Conservation (phyloP, 2,888 invertebrate species). For the Crepidodera aurea region DNA sequence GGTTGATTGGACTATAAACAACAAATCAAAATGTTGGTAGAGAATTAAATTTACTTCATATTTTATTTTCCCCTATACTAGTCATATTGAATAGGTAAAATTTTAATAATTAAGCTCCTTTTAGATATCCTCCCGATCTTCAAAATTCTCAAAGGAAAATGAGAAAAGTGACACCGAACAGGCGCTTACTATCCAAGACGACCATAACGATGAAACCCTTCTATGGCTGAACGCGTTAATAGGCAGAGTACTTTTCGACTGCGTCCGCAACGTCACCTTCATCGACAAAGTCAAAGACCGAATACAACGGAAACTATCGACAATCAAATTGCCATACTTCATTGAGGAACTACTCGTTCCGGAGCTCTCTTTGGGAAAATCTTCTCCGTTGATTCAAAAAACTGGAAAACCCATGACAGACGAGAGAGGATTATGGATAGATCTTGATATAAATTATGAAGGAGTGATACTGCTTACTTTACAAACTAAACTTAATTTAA, state of each 20-base stretch:
- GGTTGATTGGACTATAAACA: too few species aligned
- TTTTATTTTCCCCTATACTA: too few species aligned
- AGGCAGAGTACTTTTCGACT: slow-evolving; percentile 83
- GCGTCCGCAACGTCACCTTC: slow-evolving; percentile 77
- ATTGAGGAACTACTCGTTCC: slow-evolving; percentile 84
- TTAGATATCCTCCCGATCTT: neutral
- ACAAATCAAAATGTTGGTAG: too few species aligned
- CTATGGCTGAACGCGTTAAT: slow-evolving; percentile 82
- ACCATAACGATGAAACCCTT: slow-evolving; percentile 58
- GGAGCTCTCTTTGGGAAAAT: slow-evolving; percentile 75
- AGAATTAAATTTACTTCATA: too few species aligned
- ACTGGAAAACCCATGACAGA: slow-evolving; percentile 75
- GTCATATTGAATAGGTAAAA: too few species aligned
- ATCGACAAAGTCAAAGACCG: slow-evolving; percentile 75
- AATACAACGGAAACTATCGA: slow-evolving; percentile 85
- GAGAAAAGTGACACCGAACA: slow-evolving; percentile 29
- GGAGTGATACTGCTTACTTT: slow-evolving; percentile 83
- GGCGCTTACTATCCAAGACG: slow-evolving; percentile 38
- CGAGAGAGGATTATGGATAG: slow-evolving; percentile 88
- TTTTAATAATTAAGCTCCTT: too few species aligned
- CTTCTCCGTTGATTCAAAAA: slow-evolving; percentile 72
- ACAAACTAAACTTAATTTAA: slow-evolving; percentile 86
- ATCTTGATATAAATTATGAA: slow-evolving; percentile 81
- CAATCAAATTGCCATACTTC: slow-evolving; percentile 88
- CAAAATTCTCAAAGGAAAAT: slow-evolving; percentile 33